Percentiles rank a stretch among this genome's conserved stretches.
phyloP scores from a whole-genome alignment of 1,140 invertebrate species.

The Zaprionus inermis region DNA sequence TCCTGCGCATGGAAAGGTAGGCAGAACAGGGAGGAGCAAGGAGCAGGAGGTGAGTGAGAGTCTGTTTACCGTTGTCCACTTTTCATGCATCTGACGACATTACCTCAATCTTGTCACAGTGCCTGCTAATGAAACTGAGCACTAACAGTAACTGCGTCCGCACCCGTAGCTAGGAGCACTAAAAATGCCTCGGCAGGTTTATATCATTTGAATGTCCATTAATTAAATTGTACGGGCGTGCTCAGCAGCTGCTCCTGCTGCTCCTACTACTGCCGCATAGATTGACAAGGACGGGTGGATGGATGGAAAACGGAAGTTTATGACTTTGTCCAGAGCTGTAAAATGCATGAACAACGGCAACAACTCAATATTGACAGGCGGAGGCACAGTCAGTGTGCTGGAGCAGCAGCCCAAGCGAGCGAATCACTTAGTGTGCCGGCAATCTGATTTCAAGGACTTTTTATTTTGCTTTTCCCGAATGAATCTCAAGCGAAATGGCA shows the following conservation, averaged over 20 bases:
- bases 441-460: slow-evolving; percentile 9
- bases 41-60: neutral
- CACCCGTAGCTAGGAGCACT: slow-evolving; percentile 47
- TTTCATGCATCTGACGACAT: slow-evolving; percentile 48
- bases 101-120: slow-evolving; percentile 53
- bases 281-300: slow-evolving; percentile 17
- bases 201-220: slow-evolving; percentile 80
- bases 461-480: neutral
- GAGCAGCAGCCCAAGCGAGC: neutral
- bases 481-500: slow-evolving; percentile 7
- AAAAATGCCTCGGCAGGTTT: slow-evolving; percentile 74
- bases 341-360: slow-evolving; percentile 22
- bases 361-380: slow-evolving; percentile 39
- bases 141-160: slow-evolving; percentile 8
- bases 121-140: slow-evolving; percentile 63
- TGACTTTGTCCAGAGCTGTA: slow-evolving; percentile 34
- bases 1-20: neutral
- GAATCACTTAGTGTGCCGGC: slow-evolving; percentile 8
- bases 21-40: neutral
- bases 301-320: slow-evolving; percentile 34
- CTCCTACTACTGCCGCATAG: neutral
- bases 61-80: slow-evolving; percentile 33
- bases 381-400: neutral
- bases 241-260: slow-evolving; percentile 25
- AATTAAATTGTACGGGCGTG: slow-evolving; percentile 75